These are phyloP conservation scores for Dendronephthya gigantea DNA, from an alignment of 64 coral and sea anemone species.

Conservation along the genomic window DNA sequence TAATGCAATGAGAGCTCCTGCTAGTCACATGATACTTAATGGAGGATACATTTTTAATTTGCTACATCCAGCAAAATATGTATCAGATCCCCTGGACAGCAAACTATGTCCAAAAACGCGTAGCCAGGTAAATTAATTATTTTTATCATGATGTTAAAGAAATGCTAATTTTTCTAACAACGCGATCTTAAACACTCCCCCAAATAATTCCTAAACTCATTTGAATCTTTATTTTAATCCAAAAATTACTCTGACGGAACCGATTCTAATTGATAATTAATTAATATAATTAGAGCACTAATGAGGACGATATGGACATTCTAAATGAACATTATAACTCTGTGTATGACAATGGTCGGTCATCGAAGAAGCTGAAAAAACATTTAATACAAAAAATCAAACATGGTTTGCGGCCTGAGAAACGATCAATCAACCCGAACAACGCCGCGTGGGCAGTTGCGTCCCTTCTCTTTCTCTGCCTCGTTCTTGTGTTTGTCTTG, in stretches of 20 bases:
- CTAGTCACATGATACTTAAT: conserved; percentile 56
- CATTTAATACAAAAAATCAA: neutral
- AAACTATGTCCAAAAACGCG: conserved; percentile 49
- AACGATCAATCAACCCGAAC: conserved; percentile 51
- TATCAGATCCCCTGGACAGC: conserved; percentile 62
- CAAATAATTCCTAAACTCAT: too few relatives aligned
- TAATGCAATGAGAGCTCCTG: conserved; percentile 68
- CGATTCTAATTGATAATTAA: too few relatives aligned
- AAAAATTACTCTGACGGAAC: too few relatives aligned
- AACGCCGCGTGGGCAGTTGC: conserved; percentile 90
- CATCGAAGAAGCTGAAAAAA: neutral
- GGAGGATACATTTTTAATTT: conserved; percentile 57
- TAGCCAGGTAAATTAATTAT: neutral
- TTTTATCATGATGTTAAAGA: too few relatives aligned
- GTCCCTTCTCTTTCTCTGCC: conserved; percentile 70
- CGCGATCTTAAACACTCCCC: too few relatives aligned
- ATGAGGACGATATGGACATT: neutral
- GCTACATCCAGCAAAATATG: conserved; percentile 26
- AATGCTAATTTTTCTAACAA: too few relatives aligned
- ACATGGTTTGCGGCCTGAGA: neutral
- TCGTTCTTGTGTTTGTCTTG: conserved; percentile 54
- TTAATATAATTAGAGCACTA: neutral
- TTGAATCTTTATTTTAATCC: too few relatives aligned
- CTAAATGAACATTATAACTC: neutral
- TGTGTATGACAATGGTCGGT: neutral